Evolutionary conservation across 1,140 invertebrate species (phyloP).

Genomic region (Muscidifurax raptorellus): DNA sequence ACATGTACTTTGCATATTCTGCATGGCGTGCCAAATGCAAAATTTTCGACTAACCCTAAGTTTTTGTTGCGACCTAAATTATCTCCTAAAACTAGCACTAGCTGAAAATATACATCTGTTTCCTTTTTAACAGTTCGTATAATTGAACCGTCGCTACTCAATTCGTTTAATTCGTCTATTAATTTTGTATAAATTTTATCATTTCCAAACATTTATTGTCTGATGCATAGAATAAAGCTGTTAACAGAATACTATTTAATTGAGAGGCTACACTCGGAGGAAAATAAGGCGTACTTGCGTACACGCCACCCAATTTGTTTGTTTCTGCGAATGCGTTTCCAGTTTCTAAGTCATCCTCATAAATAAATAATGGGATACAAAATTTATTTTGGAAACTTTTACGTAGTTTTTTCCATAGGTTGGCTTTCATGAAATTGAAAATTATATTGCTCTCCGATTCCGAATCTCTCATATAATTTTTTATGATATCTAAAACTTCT

Average conservation of each 20-base stretch:
- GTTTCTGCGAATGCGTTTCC: conserved; percentile 9
- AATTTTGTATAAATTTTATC: conserved; percentile 19
- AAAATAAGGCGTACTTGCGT: background rate
- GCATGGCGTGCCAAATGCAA: conserved; percentile 10
- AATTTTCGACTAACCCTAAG: conserved; percentile 36
- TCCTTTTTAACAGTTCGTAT: background rate
- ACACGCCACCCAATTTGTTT: conserved; percentile 23
- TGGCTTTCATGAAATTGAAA: conserved; percentile 26
- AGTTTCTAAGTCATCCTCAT: conserved; percentile 25
- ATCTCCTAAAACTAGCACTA: conserved; percentile 27
- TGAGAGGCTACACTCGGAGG: conserved; percentile 30
- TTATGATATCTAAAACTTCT: conserved; percentile 6
- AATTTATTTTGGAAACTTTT: background rate
- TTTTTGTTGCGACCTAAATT: conserved; percentile 17
- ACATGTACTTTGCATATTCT: conserved; percentile 35
- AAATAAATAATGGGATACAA: background rate
- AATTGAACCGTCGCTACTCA: conserved; percentile 18
- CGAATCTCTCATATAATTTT: conserved; percentile 17
- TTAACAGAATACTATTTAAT: conserved; percentile 21
- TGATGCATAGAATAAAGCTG: conserved; percentile 25
- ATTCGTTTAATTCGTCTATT: conserved; percentile 35
- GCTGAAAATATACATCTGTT: conserved; percentile 21
- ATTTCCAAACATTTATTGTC: conserved; percentile 38
- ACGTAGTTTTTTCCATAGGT: conserved; percentile 19
- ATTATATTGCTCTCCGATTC: conserved; percentile 20